These are phyloP conservation scores for Muscidifurax raptorellus DNA, from an alignment of 1,140 invertebrate genomes.

Conservation along the genomic window DNA sequence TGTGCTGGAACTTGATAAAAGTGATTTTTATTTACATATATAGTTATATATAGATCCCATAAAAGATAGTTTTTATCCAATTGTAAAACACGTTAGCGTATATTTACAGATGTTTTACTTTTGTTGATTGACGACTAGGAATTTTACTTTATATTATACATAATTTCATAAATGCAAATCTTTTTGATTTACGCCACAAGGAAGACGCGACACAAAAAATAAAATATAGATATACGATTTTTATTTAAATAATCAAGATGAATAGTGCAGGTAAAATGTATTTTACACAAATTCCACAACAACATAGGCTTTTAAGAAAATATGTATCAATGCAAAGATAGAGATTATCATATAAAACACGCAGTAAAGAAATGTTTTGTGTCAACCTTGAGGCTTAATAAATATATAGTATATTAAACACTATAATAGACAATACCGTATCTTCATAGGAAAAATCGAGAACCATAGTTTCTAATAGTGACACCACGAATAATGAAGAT, in stretches of 20 bases:
- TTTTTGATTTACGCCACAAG: constrained; percentile 32
- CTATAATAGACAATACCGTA: constrained; percentile 71
- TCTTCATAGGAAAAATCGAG: constrained; percentile 54
- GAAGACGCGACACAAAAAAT: constrained; percentile 9
- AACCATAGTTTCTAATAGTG: constrained; percentile 54
- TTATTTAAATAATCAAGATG: constrained; percentile 9
- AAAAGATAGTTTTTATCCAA: constrained; percentile 5
- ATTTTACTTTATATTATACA: constrained; percentile 10
- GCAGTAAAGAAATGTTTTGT: constrained; percentile 29
- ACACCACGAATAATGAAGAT: constrained; percentile 29
- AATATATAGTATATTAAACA: constrained; percentile 58
- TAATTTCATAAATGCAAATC: not conserved
- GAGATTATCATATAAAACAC: not conserved
- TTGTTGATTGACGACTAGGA: not conserved
- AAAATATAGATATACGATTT: not conserved
- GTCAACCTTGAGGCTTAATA: constrained; percentile 32
- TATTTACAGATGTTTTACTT: constrained; percentile 37
- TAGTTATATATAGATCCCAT: constrained; percentile 29
- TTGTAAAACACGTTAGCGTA: constrained; percentile 23
- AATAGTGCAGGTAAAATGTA: constrained; percentile 17
- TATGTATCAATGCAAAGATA: not conserved
- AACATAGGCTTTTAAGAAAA: not conserved
- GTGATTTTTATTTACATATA: constrained; percentile 41
- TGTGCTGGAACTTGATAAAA: constrained; percentile 38
- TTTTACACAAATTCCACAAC: constrained; percentile 11